Conservation (phyloP, 2,888 invertebrate genomes). For the Isotomurus palustris region DNA sequence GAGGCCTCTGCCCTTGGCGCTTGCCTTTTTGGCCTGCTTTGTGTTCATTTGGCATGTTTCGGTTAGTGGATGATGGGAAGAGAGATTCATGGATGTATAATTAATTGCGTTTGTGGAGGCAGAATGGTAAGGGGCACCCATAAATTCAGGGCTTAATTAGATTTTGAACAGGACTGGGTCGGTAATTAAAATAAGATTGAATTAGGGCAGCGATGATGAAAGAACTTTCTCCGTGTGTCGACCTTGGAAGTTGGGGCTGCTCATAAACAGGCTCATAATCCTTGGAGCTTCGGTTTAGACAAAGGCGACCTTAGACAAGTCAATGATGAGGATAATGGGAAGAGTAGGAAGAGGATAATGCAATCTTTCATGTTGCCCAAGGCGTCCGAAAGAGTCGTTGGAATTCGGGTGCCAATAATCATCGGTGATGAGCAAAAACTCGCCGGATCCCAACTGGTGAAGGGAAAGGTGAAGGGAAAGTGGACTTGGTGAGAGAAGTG, state of each 20-base stretch:
- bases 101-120: conserved; percentile 1
- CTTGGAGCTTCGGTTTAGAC: no score
- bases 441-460: background rate
- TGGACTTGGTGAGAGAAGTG: no score
- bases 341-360: background rate
- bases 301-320: no score
- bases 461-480: background rate
- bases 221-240: background rate
- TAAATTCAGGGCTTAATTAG: background rate
- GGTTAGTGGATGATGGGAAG: background rate
- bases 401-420: conserved; percentile 5
- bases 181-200: background rate
- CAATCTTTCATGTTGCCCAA: no score
- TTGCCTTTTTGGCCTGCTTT: no score
- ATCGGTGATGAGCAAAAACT: background rate
- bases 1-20: no score
- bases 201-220: background rate
- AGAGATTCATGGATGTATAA: conserved; percentile 5
- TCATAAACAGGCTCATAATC: no score
- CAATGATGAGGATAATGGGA: no score
- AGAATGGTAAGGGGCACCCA: background rate
- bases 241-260: no score
- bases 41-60: no score
- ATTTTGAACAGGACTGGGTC: background rate
- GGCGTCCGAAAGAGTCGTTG: no score